Evolutionary conservation across 2,797 vertebrate genomes (phyloP), one percentile per base, ranked within the genome.

Genomic region (Perodicticus potto): DNA sequence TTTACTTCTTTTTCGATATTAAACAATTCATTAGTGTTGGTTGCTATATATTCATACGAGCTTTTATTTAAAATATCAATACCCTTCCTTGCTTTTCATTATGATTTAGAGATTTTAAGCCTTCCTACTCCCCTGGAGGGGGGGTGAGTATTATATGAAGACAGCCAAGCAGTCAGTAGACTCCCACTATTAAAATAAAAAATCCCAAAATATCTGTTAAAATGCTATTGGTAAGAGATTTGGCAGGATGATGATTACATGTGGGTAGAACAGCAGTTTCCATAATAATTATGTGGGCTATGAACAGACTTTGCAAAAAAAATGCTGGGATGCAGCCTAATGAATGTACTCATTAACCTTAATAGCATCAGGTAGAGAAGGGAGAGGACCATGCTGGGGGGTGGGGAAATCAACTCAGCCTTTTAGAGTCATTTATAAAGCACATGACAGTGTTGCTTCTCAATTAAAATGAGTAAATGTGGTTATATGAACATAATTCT

Each of bases 311-410:
- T 98, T 94, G 25, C n/a, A 86, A 96, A 96, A 92, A 94, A 92
- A 95, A 96, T 49, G 82, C 90, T 81, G 40, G 73, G 93, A 83
- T 97, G 27, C 32, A 67, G 82, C 22, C 94, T 98, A 97, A 98
- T 98, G 93, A 98, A 97, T 98, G 73, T 73, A 65, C 89, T 97
- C 97, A 97, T 98, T 98, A 98, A 97, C 96, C 91, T 96, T 92
- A 97, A 96, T 95, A 97, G 72, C 82, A 86, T 93, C 74, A 96
- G 88, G 43, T 87, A 83, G 63, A 96, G 65, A 90, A 89, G 85
- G 92, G 91, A 97, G 32, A 57, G 13, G 37, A 69, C 67, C 81
- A 59, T 63, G 86, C 27, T 29, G 34, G 65, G 92, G 37, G 3
- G 1, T 43, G 13, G 34, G 40, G 40, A 40, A 86, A 67, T 76